Percentiles rank a stretch among this genome's conserved stretches.
Evolutionary conservation across 2,113 vertebrate species (phyloP).

Genomic region (Mastomys natalensis): DNA sequence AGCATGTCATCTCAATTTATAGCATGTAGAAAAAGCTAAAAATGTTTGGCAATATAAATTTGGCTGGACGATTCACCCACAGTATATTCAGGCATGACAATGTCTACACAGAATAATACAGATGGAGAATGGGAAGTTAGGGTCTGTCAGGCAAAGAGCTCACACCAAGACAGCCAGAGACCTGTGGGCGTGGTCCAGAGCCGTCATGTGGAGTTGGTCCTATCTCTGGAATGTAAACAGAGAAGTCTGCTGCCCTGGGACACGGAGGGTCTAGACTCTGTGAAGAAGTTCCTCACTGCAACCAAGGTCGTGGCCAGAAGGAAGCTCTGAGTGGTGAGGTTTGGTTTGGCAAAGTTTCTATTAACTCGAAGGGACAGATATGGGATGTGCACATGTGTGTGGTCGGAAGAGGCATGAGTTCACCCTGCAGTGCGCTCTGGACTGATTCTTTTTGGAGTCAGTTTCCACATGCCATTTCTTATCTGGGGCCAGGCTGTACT

Average conservation of each 20-base stretch:
- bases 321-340: not conserved
- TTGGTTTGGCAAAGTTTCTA: not conserved
- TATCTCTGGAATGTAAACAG: slow-evolving; percentile 6
- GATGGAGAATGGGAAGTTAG: slow-evolving; percentile 76
- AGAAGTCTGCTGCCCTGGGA: not conserved
- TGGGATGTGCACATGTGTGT: not conserved
- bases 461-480: slow-evolving; percentile 38
- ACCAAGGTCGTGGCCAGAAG: not conserved
- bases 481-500: not conserved
- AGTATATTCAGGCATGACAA: slow-evolving; percentile 83
- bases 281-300: not conserved
- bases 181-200: not conserved
- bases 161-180: slow-evolving; percentile 54
- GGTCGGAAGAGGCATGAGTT: not conserved
- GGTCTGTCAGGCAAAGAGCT: slow-evolving; percentile 76
- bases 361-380: not conserved
- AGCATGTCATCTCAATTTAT: slow-evolving; percentile 87
- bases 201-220: not conserved
- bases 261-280: not conserved
- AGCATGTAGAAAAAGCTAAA: slow-evolving; percentile 90
- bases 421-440: not conserved
- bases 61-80: slow-evolving; percentile 85
- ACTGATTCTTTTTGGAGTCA: slow-evolving; percentile 11
- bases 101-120: slow-evolving; percentile 88
- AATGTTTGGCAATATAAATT: slow-evolving; percentile 89